These are phyloP conservation scores for Bombyx mori DNA, from an alignment of 1,140 invertebrate genomes.

Conservation along the genomic window ASM3026992v2 NC_085129.1:4932501-4933000, in stretches of 20 bases:
- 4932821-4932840: constrained; percentile 69
- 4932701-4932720: constrained; percentile 55
- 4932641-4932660: constrained; percentile 59
- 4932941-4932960: constrained; percentile 64
- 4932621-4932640: constrained; percentile 50
- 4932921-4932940: constrained; percentile 58
- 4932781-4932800: constrained; percentile 89
- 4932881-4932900: constrained; percentile 61
- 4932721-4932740: constrained; percentile 60
- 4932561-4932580: constrained; percentile 69
- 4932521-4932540: constrained; percentile 69
- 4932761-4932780: constrained; percentile 71
- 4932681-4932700: constrained; percentile 61
- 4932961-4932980: constrained; percentile 70
- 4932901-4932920: constrained; percentile 68
- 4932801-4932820: constrained; percentile 90
- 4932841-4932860: constrained; percentile 60
- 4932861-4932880: constrained; percentile 64
- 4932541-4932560: constrained; percentile 65
- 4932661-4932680: constrained; percentile 63
- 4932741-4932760: constrained; percentile 60
- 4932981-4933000: constrained; percentile 77
- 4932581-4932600: constrained; percentile 65
- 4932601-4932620: constrained; percentile 39
- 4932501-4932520: constrained; percentile 68